phyloP scores from a whole-genome alignment of 2,888 invertebrate species.

The Agrotis puta region DNA sequence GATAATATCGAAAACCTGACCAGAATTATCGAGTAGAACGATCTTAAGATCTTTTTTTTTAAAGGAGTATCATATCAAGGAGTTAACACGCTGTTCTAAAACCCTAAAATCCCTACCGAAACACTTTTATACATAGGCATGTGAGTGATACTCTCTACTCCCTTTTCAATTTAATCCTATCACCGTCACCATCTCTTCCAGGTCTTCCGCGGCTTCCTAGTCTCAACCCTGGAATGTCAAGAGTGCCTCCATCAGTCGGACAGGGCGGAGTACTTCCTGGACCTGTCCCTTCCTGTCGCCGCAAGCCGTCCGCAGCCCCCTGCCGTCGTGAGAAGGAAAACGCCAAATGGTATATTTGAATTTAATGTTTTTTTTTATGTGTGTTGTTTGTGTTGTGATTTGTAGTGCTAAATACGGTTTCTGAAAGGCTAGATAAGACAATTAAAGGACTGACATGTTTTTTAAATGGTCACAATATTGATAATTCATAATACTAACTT shows the following conservation, averaged over 20 bases:
- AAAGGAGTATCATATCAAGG: too few species aligned
- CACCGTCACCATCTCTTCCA: slow-evolving; percentile 55
- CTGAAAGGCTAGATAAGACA: neutral
- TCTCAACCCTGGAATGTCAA: slow-evolving; percentile 97
- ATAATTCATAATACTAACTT: too few species aligned
- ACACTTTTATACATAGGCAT: neutral
- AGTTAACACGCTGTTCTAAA: too few species aligned
- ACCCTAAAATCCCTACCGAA: too few species aligned
- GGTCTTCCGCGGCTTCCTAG: slow-evolving; percentile 98
- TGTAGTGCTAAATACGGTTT: neutral
- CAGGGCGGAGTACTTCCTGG: slow-evolving; percentile 97
- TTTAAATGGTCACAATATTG: too few species aligned
- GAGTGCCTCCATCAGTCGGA: slow-evolving; percentile 97
- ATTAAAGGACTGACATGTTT: too few species aligned
- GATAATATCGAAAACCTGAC: too few species aligned
- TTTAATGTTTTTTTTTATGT: neutral
- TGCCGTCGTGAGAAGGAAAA: slow-evolving; percentile 89
- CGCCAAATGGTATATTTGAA: slow-evolving; percentile 81
- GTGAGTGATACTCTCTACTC: neutral
- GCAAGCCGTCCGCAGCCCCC: slow-evolving; percentile 94
- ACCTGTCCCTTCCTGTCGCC: slow-evolving; percentile 97
- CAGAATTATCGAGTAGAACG: too few species aligned
- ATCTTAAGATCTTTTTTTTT: too few species aligned
- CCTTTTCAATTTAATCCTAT: neutral
- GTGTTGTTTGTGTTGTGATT: slow-evolving; percentile 9